Percentiles rank a stretch among this genome's conserved stretches.
Evolutionary conservation across 2,113 vertebrate species (phyloP).

Genomic region (Uria aalge): DNA sequence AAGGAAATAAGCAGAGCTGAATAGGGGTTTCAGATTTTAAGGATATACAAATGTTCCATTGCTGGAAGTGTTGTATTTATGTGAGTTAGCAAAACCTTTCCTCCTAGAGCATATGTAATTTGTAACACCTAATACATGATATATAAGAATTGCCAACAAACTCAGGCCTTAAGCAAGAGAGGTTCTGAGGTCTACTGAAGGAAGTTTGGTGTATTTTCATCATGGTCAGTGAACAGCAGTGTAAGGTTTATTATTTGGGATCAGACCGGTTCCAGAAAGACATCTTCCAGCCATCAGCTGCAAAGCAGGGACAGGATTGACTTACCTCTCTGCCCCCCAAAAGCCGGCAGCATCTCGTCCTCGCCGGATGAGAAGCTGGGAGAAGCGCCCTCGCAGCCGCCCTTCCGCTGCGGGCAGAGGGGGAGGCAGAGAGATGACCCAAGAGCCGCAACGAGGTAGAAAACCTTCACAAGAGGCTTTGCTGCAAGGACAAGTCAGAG

Average conservation of each 20-base stretch:
- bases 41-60: background rate
- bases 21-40: background rate
- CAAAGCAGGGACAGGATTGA: background rate
- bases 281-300: background rate
- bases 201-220: background rate
- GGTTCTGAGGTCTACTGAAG: background rate
- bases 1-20: background rate
- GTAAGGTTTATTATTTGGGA: background rate
- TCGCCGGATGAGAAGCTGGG: rapidly evolving
- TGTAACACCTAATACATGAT: background rate
- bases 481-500: too few species aligned
- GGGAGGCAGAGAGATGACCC: too few species aligned
- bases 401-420: rapidly evolving
- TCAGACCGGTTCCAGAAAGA: background rate
- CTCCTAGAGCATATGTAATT: background rate
- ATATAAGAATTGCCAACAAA: background rate
- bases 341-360: background rate
- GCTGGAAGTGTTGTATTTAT: background rate
- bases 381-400: background rate
- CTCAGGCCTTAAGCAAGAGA: background rate
- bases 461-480: background rate
- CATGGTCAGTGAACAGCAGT: background rate
- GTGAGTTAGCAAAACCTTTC: background rate
- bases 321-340: rapidly evolving
- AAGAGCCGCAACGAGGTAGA: rapidly evolving